Evolutionary conservation across 2,888 invertebrate genomes (phyloP).

Genomic region (Tinea trinotella): DNA sequence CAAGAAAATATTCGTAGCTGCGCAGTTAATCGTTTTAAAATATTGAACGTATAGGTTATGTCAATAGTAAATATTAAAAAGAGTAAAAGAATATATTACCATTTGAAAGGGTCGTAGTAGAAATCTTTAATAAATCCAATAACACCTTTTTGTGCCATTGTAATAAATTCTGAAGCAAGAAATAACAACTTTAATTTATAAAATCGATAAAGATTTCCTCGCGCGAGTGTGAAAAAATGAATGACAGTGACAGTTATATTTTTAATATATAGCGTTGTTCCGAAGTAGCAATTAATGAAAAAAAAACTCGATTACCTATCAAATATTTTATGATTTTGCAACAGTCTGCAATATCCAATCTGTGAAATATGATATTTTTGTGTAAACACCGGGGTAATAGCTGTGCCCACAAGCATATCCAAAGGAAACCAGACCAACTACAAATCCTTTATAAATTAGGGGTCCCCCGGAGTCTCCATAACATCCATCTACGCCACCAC

Average conservation of each 20-base stretch:
- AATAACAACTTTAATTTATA: conserved; percentile 10
- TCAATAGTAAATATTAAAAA: conserved; percentile 16
- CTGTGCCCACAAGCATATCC: conserved; percentile 56
- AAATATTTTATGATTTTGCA: neutral
- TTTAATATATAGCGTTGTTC: too few relatives aligned
- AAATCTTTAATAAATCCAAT: conserved; percentile 74
- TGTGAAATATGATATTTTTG: conserved; percentile 53
- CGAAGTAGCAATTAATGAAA: neutral
- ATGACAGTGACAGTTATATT: neutral
- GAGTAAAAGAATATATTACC: too few relatives aligned
- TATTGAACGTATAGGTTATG: conserved; percentile 11
- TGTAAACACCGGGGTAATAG: conserved; percentile 59
- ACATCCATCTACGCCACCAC: conserved; percentile 55
- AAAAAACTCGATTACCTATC: neutral
- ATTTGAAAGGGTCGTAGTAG: conserved; percentile 84
- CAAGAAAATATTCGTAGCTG: neutral
- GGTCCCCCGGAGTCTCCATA: conserved; percentile 63
- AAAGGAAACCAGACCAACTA: conserved; percentile 56
- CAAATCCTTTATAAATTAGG: conserved; percentile 53
- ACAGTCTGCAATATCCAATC: conserved; percentile 56
- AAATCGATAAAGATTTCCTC: neutral
- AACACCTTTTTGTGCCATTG: conserved; percentile 74
- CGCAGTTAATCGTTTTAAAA: neutral
- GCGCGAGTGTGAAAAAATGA: neutral
- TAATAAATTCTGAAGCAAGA: neutral